Percentiles rank a stretch among this genome's conserved stretches.
These are phyloP conservation scores for Darevskia nairensis DNA, from an alignment of 2,797 vertebrate genomes.

Conservation along the genomic window DNA sequence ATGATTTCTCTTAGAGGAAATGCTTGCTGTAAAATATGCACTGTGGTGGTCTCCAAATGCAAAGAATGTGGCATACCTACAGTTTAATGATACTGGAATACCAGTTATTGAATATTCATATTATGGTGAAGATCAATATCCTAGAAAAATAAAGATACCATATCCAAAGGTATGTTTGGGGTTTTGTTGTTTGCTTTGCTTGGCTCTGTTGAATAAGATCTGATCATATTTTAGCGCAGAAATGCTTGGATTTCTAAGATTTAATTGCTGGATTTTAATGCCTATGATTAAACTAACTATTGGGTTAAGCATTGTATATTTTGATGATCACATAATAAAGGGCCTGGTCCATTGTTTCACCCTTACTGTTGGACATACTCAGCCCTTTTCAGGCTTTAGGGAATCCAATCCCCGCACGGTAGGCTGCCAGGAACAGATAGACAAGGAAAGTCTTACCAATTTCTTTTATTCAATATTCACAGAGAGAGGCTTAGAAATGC, in stretches of 20 bases:
- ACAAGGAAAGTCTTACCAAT: no score
- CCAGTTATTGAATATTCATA: constrained; percentile 90
- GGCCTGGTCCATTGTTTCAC: not conserved
- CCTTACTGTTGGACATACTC: not conserved
- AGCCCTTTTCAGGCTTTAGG: no score
- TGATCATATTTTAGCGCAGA: constrained; percentile 1
- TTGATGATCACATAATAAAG: not conserved
- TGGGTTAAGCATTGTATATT: not conserved
- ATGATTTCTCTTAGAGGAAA: constrained; percentile 87
- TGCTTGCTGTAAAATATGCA: constrained; percentile 90
- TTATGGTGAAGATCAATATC: constrained; percentile 93
- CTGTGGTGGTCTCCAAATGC: constrained; percentile 94
- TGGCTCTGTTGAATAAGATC: constrained; percentile 55
- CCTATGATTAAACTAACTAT: not conserved
- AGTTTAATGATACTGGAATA: constrained; percentile 93
- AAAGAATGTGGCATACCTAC: constrained; percentile 87
- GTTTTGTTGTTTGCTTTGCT: not conserved
- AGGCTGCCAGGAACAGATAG: no score
- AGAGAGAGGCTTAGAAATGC: no score
- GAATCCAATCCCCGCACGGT: no score
- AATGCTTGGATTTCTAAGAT: not conserved
- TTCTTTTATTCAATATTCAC: no score
- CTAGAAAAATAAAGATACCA: constrained; percentile 87
- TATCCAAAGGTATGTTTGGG: constrained; percentile 91
- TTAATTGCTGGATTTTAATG: constrained; percentile 40